Conservation (phyloP, 2,797 vertebrate species). For the Poecilia picta region DNA sequence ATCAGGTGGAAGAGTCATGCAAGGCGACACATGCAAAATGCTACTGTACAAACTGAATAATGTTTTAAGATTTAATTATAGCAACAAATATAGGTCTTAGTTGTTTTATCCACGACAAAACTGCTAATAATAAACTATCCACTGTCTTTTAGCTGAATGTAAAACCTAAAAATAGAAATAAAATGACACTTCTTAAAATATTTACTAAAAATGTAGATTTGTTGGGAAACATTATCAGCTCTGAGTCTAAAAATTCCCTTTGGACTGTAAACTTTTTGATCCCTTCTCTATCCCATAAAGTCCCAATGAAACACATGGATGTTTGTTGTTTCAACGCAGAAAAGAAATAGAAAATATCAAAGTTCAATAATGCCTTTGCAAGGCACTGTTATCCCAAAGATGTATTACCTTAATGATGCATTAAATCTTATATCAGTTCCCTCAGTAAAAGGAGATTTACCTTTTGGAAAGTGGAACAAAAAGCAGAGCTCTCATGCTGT, state of each 20-base stretch:
- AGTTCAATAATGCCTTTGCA: neutral
- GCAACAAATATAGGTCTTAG: neutral
- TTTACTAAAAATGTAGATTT: neutral
- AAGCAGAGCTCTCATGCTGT: slow-evolving; percentile 37
- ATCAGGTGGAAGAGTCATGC: neutral
- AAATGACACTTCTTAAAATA: neutral
- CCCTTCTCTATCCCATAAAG: neutral
- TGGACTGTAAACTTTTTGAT: neutral
- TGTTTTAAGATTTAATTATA: neutral
- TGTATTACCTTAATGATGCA: neutral
- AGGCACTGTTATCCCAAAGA: neutral
- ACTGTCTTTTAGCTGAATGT: neutral
- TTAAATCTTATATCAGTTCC: neutral
- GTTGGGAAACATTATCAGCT: neutral
- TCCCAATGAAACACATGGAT: neutral
- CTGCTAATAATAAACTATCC: neutral
- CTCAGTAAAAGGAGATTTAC: slow-evolving; percentile 3
- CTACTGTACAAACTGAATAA: neutral
- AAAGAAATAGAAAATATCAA: neutral
- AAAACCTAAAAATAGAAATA: neutral
- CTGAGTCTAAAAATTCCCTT: neutral
- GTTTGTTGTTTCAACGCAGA: neutral
- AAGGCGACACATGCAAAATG: neutral
- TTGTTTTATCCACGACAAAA: neutral
- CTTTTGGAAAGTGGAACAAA: slow-evolving; percentile 20